phyloP scores from a whole-genome alignment of 2,113 vertebrate genomes.

The Xiphophorus couchianus region DNA sequence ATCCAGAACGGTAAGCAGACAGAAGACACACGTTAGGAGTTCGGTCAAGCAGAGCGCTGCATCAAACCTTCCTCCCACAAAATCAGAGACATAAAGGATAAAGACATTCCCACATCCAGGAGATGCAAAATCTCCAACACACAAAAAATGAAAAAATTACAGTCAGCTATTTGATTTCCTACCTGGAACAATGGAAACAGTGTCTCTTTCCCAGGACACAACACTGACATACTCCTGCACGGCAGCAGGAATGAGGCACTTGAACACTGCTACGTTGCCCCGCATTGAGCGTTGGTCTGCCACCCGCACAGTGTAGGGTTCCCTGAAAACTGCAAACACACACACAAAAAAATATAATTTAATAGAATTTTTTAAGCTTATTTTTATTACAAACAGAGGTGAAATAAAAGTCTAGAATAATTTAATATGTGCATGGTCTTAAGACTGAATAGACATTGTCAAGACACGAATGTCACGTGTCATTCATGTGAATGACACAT shows the following conservation, averaged over 20 bases:
- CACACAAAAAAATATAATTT: background rate
- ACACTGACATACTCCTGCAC: slow-evolving; percentile 99
- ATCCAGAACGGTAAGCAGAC: slow-evolving; percentile 79
- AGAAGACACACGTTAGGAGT: slow-evolving; percentile 72
- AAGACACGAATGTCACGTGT: too few relatives aligned
- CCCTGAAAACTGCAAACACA: slow-evolving; percentile 89
- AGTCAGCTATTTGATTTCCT: slow-evolving; percentile 63
- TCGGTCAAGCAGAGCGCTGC: slow-evolving; percentile 57
- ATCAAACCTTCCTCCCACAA: slow-evolving; percentile 27
- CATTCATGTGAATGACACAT: too few relatives aligned
- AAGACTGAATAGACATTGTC: too few relatives aligned
- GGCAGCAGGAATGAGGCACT: slow-evolving; percentile 98
- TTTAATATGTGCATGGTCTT: too few relatives aligned
- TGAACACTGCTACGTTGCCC: slow-evolving; percentile 98
- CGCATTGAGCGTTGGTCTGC: slow-evolving; percentile 99
- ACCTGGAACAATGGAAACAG: slow-evolving; percentile 97
- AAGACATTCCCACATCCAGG: slow-evolving; percentile 23
- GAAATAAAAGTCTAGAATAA: too few relatives aligned
- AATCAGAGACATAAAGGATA: slow-evolving; percentile 22
- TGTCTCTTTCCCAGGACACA: slow-evolving; percentile 99
- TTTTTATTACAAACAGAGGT: background rate
- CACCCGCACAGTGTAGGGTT: slow-evolving; percentile 99
- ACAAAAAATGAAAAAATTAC: too few relatives aligned
- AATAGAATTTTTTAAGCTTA: too few relatives aligned
- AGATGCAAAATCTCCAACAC: background rate